Evolutionary conservation across 2,888 invertebrate genomes (phyloP), one percentile per base, ranked within the genome.

Genomic region (Operophtera brumata): DNA sequence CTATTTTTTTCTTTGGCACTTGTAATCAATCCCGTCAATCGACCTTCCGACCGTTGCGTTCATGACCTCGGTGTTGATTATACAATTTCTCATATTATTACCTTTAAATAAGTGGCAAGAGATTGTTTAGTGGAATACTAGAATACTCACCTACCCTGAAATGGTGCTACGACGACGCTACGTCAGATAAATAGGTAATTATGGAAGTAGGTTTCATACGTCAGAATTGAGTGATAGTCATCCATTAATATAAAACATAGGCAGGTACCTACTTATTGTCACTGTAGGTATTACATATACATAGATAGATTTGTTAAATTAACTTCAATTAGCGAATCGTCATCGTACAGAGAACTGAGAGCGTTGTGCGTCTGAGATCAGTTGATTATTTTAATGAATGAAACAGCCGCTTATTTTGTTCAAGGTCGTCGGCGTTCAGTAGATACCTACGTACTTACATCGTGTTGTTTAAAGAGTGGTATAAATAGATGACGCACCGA

Each of bases 401-500:
- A 74, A 80, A 69, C 70, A 66, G 70, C 69, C 71, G 69, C 68
- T 70, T 62, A 69, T 52, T 72, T 57, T 67, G 64, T 77, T 80
- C 80, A 85, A 85, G 84, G 83, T 77, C 78, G 83, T 77, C 78
- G 75, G 57, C 65, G 67, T 69, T 74, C 59, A 65, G 61, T 62
- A 20, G 20, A 4, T 20, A 20, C 2, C 20, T 20, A 2, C 2
- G 4, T 20, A n/a, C n/a, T n/a, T n/a, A 64, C 54, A 50, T 61
- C 62, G 63, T 65, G 67, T 70, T 69, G 71, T 68, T 71, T 66
- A 57, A 63, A 66, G 60, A 67, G 67, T 67, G 70, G 65, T 73
- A 72, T 66, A 77, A 78, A 79, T 77, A 78, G 73, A 76, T 78
- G 79, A 85, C 85, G 82, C 85, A 84, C 79, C 82, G 73, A 77